Percentiles rank a stretch among this genome's conserved stretches.
Evolutionary conservation across 1,140 invertebrate genomes (phyloP).

Genomic region (Calliopsis andreniformis): DNA sequence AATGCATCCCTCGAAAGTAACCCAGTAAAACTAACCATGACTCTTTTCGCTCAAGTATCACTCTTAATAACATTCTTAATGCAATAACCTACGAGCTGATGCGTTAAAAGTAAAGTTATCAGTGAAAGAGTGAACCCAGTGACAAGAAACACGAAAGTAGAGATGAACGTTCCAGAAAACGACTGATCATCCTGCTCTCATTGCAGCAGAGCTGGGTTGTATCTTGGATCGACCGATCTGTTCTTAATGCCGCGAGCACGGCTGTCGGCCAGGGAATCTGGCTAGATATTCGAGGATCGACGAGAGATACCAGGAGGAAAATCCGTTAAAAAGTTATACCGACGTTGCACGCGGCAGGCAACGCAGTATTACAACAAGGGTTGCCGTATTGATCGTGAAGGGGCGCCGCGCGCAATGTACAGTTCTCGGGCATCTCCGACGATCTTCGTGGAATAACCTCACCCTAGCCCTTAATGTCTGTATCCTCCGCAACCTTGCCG

Average conservation of each 20-base stretch:
- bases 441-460: slow-evolving; percentile 77
- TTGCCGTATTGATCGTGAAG: slow-evolving; percentile 76
- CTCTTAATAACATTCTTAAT: too few species aligned
- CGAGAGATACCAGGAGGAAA: slow-evolving; percentile 36
- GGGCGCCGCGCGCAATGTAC: slow-evolving; percentile 75
- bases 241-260: too few species aligned
- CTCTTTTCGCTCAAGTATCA: too few species aligned
- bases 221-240: too few species aligned
- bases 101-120: too few species aligned
- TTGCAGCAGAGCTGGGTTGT: too few species aligned
- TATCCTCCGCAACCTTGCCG: slow-evolving; percentile 70
- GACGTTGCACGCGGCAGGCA: slow-evolving; percentile 66
- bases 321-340: slow-evolving; percentile 65
- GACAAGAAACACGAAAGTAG: too few species aligned
- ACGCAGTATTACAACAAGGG: slow-evolving; percentile 75
- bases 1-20: too few species aligned
- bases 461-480: slow-evolving; percentile 76
- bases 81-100: too few species aligned
- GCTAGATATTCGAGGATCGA: slow-evolving; percentile 29
- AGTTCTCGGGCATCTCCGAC: slow-evolving; percentile 76
- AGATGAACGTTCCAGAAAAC: background rate
- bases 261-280: slow-evolving; percentile 30
- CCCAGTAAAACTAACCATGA: too few species aligned
- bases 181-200: background rate
- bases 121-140: too few species aligned